These are phyloP conservation scores for Gonatopus flavifemur DNA, from an alignment of 1,140 invertebrate species.

Conservation along the genomic window DNA sequence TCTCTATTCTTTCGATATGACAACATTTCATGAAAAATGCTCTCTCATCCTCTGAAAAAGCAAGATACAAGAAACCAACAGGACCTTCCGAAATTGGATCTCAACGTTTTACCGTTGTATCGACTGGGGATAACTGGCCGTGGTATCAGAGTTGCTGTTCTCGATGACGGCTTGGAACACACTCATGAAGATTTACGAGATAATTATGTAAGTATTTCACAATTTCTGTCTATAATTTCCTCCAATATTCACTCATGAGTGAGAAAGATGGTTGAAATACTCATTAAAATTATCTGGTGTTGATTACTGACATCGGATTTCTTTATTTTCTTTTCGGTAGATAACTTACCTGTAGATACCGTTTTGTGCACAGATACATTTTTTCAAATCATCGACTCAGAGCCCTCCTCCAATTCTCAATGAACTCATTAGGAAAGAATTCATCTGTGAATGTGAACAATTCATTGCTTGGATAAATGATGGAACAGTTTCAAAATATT, in stretches of 20 bases:
- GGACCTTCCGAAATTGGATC: slow-evolving; percentile 68
- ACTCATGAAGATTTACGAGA: slow-evolving; percentile 75
- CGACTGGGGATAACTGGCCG: slow-evolving; percentile 75
- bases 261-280: slow-evolving; percentile 8
- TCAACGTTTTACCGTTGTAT: slow-evolving; percentile 81
- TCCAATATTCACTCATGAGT: slow-evolving; percentile 5
- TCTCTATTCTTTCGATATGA: no score
- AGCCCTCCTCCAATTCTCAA: no score
- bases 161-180: slow-evolving; percentile 87
- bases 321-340: background rate
- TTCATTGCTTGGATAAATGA: no score
- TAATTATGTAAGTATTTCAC: slow-evolving; percentile 73
- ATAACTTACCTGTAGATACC: no score
- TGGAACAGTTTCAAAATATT: no score
- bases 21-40: no score
- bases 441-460: no score
- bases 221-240: background rate
- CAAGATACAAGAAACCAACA: slow-evolving; percentile 46
- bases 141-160: slow-evolving; percentile 76
- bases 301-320: background rate
- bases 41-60: slow-evolving; percentile 28
- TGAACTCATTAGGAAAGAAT: no score
- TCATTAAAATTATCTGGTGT: background rate
- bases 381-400: no score
- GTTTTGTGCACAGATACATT: no score